Percentiles rank a stretch among this genome's conserved stretches.
phyloP scores from a whole-genome alignment of 2,888 invertebrate genomes.

The Agonum fuliginosum region DNA sequence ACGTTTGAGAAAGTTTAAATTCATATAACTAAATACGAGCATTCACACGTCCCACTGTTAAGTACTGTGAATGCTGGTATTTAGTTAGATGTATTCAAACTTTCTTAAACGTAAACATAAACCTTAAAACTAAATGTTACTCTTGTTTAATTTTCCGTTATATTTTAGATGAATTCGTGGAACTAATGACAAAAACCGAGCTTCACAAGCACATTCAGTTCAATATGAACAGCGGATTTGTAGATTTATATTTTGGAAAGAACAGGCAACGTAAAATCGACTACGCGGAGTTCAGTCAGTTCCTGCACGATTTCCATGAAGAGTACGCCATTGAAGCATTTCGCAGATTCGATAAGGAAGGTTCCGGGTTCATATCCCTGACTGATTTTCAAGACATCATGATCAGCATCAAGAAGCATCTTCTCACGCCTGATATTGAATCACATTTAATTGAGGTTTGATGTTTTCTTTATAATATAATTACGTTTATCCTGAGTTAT shows the following conservation, averaged over 20 bases:
- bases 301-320: constrained; percentile 99
- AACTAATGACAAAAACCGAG: constrained; percentile 95
- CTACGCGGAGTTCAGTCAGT: constrained; percentile 97
- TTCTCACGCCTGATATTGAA: constrained; percentile 93
- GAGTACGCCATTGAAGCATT: constrained; percentile 99
- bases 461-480: constrained; percentile 61
- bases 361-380: constrained; percentile 94
- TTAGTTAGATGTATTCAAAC: no score
- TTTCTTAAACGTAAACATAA: no score
- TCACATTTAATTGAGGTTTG: constrained; percentile 94
- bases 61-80: no score
- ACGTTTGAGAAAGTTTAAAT: no score
- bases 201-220: constrained; percentile 94
- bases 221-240: constrained; percentile 95
- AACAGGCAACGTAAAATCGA: constrained; percentile 92
- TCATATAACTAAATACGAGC: no score
- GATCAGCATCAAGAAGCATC: constrained; percentile 94
- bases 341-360: constrained; percentile 90
- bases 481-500: neutral
- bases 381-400: constrained; percentile 96
- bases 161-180: constrained; percentile 90
- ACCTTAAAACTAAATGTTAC: no score
- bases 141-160: neutral
- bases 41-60: no score
- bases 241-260: constrained; percentile 96